These are phyloP conservation scores for Nematopogon swammerdamellus DNA, from an alignment of 2,888 invertebrate genomes.

Conservation along the genomic window DNA sequence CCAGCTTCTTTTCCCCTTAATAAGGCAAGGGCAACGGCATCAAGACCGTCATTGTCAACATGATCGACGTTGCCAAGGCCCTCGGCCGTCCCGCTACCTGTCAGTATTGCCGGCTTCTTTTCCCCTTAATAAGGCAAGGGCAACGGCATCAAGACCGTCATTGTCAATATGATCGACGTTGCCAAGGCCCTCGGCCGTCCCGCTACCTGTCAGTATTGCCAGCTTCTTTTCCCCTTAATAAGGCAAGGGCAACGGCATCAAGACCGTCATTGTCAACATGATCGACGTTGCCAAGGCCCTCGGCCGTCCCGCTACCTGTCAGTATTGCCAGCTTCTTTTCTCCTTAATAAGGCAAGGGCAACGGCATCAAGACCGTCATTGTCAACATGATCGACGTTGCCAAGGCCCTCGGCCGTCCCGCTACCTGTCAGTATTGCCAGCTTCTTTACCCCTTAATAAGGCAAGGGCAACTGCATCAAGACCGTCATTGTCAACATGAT, in stretches of 20 bases:
- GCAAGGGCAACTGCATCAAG: conserved; percentile 99
- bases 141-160: conserved; percentile 99
- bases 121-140: conserved; percentile 99
- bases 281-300: conserved; percentile 89
- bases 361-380: conserved; percentile 99
- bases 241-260: conserved; percentile 99
- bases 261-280: conserved; percentile 99
- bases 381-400: conserved; percentile 99
- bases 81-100: conserved; percentile 85
- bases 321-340: too few species aligned
- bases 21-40: conserved; percentile 99
- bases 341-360: conserved; percentile 99
- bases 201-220: conserved; percentile 79
- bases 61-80: conserved; percentile 97
- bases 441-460: too few species aligned
- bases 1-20: too few species aligned
- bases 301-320: conserved; percentile 91
- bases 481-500: conserved; percentile 99
- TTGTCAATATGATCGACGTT: conserved; percentile 98
- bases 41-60: conserved; percentile 99
- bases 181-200: conserved; percentile 84
- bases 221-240: too few species aligned
- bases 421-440: conserved; percentile 79
- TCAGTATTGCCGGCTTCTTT: conserved; percentile 58
- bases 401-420: conserved; percentile 77